Conservation (phyloP, 2,888 invertebrate species). For the Drosophila fungiperda region DNA sequence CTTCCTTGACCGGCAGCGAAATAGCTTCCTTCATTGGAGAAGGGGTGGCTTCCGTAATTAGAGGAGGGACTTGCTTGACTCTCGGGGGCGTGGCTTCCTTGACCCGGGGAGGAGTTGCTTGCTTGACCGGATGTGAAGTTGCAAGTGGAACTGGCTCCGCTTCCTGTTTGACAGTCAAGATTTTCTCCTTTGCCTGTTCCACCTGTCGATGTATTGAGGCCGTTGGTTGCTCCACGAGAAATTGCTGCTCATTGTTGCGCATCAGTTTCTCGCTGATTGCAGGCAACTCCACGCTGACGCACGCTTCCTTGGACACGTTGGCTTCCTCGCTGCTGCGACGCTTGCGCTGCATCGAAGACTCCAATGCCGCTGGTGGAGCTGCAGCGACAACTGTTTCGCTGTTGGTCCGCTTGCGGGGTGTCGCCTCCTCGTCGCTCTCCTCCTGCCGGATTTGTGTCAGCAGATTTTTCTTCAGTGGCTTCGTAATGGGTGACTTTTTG, state of each 20-base stretch:
- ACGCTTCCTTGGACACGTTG: conserved; percentile 43
- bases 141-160: neutral
- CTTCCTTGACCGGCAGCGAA: neutral
- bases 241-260: conserved; percentile 57
- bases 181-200: neutral
- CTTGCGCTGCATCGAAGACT: conserved; percentile 70
- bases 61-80: neutral
- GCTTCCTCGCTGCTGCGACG: conserved; percentile 79
- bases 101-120: neutral
- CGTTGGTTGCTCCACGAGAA: conserved; percentile 24
- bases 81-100: neutral
- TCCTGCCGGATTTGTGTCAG: conserved; percentile 75
- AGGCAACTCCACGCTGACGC: conserved; percentile 43
- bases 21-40: neutral
- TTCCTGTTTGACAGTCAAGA: conserved; percentile 1
- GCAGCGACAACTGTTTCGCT: conserved; percentile 59
- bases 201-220: neutral
- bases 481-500: conserved; percentile 77
- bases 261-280: conserved; percentile 63
- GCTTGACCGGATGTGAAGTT: neutral
- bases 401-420: conserved; percentile 73
- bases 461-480: conserved; percentile 80
- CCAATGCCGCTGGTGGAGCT: conserved; percentile 16
- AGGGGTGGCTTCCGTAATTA: neutral
- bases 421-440: conserved; percentile 76